Evolutionary conservation across 2,797 vertebrate species (phyloP).

Genomic region (Myotis planiceps): DNA sequence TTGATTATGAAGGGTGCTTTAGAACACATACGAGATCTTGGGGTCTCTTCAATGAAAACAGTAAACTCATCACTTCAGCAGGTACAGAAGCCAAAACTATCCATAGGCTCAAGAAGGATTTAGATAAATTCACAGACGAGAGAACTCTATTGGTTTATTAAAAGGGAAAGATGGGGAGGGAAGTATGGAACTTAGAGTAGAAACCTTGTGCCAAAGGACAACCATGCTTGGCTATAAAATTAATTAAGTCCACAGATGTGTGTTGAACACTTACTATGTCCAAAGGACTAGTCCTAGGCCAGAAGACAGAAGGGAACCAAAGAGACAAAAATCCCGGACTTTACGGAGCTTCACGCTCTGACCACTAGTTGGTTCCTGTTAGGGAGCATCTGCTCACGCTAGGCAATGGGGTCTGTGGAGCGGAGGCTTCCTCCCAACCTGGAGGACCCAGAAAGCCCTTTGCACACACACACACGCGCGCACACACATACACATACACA

Average conservation of each 20-base stretch:
- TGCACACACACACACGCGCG: fast-evolving
- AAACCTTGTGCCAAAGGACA: neutral
- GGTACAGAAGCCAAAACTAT: neutral
- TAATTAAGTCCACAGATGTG: neutral
- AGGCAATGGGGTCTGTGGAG: neutral
- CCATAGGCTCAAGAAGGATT: neutral
- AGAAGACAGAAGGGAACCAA: neutral
- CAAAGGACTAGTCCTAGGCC: neutral
- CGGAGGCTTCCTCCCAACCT: neutral
- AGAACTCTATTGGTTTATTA: neutral
- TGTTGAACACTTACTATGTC: neutral
- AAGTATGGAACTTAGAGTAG: neutral
- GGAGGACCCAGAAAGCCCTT: neutral
- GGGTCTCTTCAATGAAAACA: neutral
- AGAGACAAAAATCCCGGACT: neutral
- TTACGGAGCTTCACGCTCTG: neutral
- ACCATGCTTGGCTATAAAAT: neutral
- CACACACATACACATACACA: too few relatives aligned
- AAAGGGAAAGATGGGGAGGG: neutral
- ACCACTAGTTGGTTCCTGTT: neutral
- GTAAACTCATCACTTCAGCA: neutral
- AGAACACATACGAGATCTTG: neutral
- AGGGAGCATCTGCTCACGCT: neutral
- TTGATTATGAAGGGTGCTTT: neutral
- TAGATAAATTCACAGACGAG: neutral